Base-by-base conservation (phyloP, 2,797 vertebrate genomes). In the Alauda arvensis region DNA sequence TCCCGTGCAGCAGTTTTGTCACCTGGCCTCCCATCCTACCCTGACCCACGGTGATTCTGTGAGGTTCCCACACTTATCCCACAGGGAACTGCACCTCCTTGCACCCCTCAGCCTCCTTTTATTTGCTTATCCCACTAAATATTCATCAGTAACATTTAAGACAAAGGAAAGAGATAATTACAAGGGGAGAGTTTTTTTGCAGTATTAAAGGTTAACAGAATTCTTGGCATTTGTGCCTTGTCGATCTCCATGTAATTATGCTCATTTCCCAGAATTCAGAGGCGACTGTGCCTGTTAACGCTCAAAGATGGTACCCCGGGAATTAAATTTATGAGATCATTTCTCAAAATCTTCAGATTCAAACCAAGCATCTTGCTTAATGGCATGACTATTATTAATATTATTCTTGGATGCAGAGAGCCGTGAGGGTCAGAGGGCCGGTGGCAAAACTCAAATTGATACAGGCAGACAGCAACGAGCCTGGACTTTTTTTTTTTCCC, bases 181-280 rank as follows among this genome's bases (percentile, higher is more conserved):
- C 94, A 96, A 96, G 95, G 94, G 94, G 96, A 95, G 94, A 96
- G 88, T 95, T 96, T 97, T 97, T 95, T 96, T 89, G 91, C 96
- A 92, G 95, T 96, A 97, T 95, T 96, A 97, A 97, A 97, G 96
- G 97, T 97, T 97, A 97, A 97, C 97, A 97, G 97, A 96, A 97
- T 97, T 97, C 97, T 97, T 97, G 96, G 96, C 97, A 97, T 97
- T 97, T 97, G 96, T 97, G 97, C 95, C 95, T 89, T 97, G 97
- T 97, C 97, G 96, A 97, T 97, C 96, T 97, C 96, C 95, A 94
- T 97, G 96, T 97, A 97, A 97, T 97, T 97, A 97, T 96, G 94
- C 96, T 97, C 96, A 94, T 95, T 97, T 97, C 96, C 97, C 96
- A 97, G 97, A 97, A 97, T 97, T 96, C 97, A 94, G 95, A 96